These are phyloP conservation scores for Chelonus formosanus DNA, from an alignment of 2,888 invertebrate species.

Conservation along the genomic window DNA sequence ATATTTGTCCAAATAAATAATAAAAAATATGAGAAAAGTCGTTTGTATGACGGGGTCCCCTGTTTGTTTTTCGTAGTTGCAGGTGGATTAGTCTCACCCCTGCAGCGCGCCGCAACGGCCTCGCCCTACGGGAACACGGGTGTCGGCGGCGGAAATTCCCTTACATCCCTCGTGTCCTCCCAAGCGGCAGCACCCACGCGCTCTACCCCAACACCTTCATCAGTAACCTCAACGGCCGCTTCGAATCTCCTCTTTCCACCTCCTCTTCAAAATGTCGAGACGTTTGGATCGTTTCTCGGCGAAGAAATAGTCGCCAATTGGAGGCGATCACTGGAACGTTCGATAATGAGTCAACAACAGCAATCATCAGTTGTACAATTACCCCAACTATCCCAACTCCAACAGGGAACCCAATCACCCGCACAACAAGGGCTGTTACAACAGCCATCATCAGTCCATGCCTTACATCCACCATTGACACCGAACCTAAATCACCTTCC, in stretches of 20 bases:
- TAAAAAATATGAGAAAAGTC: slow-evolving; percentile 1
- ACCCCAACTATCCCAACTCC: slow-evolving; percentile 70
- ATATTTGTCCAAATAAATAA: not conserved
- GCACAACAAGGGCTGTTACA: slow-evolving; percentile 58
- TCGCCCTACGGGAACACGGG: slow-evolving; percentile 61
- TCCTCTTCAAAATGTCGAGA: slow-evolving; percentile 74
- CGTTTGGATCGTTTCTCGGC: slow-evolving; percentile 79
- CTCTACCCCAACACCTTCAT: slow-evolving; percentile 62
- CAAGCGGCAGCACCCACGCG: slow-evolving; percentile 58
- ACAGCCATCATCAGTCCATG: slow-evolving; percentile 50
- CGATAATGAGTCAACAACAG: slow-evolving; percentile 61
- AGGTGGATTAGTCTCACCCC: slow-evolving; percentile 65
- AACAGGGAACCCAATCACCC: slow-evolving; percentile 49
- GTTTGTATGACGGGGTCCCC: slow-evolving; percentile 41
- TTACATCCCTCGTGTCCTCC: slow-evolving; percentile 60
- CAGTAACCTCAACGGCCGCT: slow-evolving; percentile 62
- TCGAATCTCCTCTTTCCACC: slow-evolving; percentile 66
- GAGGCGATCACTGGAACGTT: slow-evolving; percentile 75
- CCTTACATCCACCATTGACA: slow-evolving; percentile 63
- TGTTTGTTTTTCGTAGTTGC: slow-evolving; percentile 46
- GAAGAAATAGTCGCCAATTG: slow-evolving; percentile 85
- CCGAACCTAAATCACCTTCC: slow-evolving; percentile 66
- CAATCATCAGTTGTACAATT: slow-evolving; percentile 61
- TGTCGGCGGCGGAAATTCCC: slow-evolving; percentile 51
- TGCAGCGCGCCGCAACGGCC: slow-evolving; percentile 65